Base-by-base conservation (phyloP, 2,113 vertebrate species). In the Pheucticus melanocephalus region DNA sequence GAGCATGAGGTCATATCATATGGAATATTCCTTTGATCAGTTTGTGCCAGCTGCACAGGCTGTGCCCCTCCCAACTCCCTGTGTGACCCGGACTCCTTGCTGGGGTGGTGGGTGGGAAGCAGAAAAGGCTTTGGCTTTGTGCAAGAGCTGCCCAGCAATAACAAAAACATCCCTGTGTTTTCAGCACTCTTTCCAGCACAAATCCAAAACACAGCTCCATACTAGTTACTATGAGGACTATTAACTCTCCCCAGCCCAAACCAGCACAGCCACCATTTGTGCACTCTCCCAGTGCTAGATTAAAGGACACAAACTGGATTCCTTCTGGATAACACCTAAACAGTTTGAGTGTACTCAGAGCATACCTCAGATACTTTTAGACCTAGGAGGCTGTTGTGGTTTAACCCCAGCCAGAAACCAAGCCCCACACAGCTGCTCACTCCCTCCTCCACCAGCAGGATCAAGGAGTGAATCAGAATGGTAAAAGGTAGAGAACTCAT, bases 271-370 rank as follows among this genome's bases (percentile, higher is more conserved):
- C 39, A 51, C 4, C 2, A 19, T 14, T 5, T 53, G 8, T 33
- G 12, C 25, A 17, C 6, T 73, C 31, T 84, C 14, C 3, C 22
- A 40, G 14, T 4, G 15, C 35, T 47, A 37, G 50, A 53, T 64
- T 20, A 81, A 37, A 73, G 37, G 5, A 48, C 22, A 70, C 8
- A 65, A 44, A 3, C 31, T 57, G 28, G 5, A 61, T 83, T 89
- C 24, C 54, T 86, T 72, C 54, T 50, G 33, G 11, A 23, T 48
- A 82, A 5, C 44, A 39, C 21, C 20, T 21, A 44, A 40, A 7
- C 0, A 1, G 8, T 39, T 8, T 1, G 0, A 0, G 0, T 14
- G 20, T 63, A 8, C 33, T 59, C 39, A 68, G 39, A 51, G 15
- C 17, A 63, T 20, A 19, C 7, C 35, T 75, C 56, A 40, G n/a